Conservation (phyloP, 2,888 invertebrate genomes). For the Nemapogon koenigi region DNA sequence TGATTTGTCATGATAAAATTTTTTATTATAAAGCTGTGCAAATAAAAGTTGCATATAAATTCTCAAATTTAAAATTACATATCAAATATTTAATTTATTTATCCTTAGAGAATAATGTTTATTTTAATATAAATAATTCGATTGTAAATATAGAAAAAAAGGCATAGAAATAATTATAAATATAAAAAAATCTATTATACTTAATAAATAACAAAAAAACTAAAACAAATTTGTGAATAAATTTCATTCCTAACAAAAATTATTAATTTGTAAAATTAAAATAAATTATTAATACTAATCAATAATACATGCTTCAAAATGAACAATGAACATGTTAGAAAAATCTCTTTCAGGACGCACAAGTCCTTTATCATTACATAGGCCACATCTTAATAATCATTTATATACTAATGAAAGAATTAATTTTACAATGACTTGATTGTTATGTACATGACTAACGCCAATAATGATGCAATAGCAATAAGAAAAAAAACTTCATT, state of each 20-base stretch:
- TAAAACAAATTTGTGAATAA: constrained; percentile 1
- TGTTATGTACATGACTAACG: constrained; percentile 19
- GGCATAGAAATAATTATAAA: background rate
- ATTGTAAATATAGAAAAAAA: background rate
- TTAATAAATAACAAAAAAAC: constrained; percentile 7
- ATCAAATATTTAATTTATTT: no score
- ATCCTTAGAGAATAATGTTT: no score
- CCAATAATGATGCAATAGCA: constrained; percentile 45
- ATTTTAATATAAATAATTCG: background rate
- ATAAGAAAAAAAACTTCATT: constrained; percentile 40
- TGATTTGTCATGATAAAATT: no score
- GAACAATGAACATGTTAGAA: constrained; percentile 37
- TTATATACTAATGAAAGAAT: background rate
- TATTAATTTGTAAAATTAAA: constrained; percentile 25
- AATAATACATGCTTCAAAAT: constrained; percentile 48
- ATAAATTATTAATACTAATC: constrained; percentile 46
- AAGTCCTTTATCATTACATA: constrained; percentile 43
- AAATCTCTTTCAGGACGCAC: constrained; percentile 22
- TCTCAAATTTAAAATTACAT: no score
- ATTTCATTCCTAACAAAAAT: constrained; percentile 2
- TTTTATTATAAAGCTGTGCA: no score
- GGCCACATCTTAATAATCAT: background rate
- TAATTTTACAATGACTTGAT: constrained; percentile 41
- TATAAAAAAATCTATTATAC: background rate
- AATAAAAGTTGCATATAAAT: no score